Evolutionary conservation across 1,140 invertebrate species (phyloP), one percentile per base, ranked within the genome.

Genomic region (Drosophila ercepeae): DNA sequence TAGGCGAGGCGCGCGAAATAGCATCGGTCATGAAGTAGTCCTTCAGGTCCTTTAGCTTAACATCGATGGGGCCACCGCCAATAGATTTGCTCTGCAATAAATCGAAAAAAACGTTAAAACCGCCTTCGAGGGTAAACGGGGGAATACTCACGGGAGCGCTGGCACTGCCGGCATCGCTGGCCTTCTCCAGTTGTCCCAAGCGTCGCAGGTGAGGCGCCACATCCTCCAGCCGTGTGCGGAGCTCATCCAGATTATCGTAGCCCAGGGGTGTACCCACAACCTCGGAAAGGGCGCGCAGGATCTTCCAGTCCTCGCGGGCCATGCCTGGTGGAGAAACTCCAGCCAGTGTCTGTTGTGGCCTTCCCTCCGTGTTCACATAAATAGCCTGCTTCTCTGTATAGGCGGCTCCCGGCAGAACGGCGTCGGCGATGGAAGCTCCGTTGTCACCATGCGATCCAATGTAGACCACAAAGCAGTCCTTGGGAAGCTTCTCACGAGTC

Each of bases 21-120:
- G 95, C 92, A 92, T 99, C 97, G 7, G 99, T 99, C 98, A 99
- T 99, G 92, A 97, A 99, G 93, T 97, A 99, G 91, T 99, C 98
- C 92, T 97, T 95, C 29, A 99, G 92, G 45, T 94, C 92, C 90
- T 95, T 96, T 55, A 96, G 93, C 74, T 95, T 94, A 0, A 98
- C 94, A 68, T 96, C 95, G 29, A 99, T 89, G 29, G 94, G 36
- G 14, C 57, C 74, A 50, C 88, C 84, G 49, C 77, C 71, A 71
- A 86, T 86, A 46, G 67, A 91, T 78, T 93, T 92, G 94, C 96
- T 91, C 55, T 92, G 91, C 65, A 73, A 73, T 16, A 42, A 21
- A 2, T 2, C 78, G 11, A 8, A 14, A 25, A 14, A 14, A 0
- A 11, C 23, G 54, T 8, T 39, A 1, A 29, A 25, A 9, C 16